These are phyloP conservation scores for Zaprionus tsacasi DNA, from an alignment of 1,140 invertebrate genomes.

Conservation along the genomic window DNA sequence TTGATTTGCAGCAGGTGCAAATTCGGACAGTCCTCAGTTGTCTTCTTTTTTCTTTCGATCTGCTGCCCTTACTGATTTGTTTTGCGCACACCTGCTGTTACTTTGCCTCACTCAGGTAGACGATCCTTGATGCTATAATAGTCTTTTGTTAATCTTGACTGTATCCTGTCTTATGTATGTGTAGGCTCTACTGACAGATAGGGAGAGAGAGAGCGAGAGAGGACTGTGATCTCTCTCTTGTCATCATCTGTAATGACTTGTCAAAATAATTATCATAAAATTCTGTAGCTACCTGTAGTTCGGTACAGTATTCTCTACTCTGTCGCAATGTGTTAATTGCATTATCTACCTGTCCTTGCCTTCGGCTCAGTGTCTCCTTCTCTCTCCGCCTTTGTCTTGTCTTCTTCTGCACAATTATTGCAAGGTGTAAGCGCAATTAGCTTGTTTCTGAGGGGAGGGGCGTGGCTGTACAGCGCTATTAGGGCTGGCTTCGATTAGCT, in stretches of 20 bases:
- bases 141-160: conserved; percentile 66
- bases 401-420: conserved; percentile 11
- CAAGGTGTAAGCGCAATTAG: conserved; percentile 60
- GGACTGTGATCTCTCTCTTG: conserved; percentile 4
- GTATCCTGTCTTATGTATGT: conserved; percentile 58
- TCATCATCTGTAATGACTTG: conserved; percentile 51
- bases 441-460: not conserved
- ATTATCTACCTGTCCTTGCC: conserved; percentile 7
- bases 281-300: conserved; percentile 67
- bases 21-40: conserved; percentile 38
- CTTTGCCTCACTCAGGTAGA: conserved; percentile 44
- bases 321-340: conserved; percentile 61
- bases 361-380: conserved; percentile 1
- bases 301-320: conserved; percentile 8
- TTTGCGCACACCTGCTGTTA: conserved; percentile 70
- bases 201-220: conserved; percentile 35
- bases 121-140: conserved; percentile 60
- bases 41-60: conserved; percentile 34
- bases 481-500: conserved; percentile 28
- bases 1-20: conserved; percentile 78
- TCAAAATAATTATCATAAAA: conserved; percentile 76
- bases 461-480: conserved; percentile 14
- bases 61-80: conserved; percentile 68
- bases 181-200: conserved; percentile 15
- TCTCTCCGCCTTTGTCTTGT: conserved; percentile 13